These are phyloP conservation scores for Aphidius ervi DNA, from an alignment of 1,140 invertebrate genomes.

Conservation along the genomic window DNA sequence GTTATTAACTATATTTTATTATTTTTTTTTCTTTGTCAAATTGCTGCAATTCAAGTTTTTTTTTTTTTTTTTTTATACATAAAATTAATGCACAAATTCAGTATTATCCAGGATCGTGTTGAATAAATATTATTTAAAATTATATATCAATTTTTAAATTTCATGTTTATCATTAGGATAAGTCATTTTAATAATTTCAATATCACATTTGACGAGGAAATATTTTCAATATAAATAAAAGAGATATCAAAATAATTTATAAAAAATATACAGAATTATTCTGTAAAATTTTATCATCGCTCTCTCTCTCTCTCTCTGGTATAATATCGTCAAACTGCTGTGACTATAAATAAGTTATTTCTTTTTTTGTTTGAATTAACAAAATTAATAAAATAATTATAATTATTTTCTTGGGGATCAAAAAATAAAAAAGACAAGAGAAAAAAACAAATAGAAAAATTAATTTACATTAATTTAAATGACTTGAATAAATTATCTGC, in stretches of 20 bases:
- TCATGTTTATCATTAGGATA: neutral
- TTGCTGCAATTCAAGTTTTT: neutral
- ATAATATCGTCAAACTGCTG: constrained; percentile 31
- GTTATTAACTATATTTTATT: neutral
- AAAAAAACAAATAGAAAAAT: neutral
- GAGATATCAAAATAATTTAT: neutral
- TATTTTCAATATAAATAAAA: neutral
- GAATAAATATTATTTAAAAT: neutral
- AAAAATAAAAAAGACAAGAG: constrained; percentile 20
- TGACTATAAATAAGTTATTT: constrained; percentile 39
- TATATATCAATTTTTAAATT: neutral
- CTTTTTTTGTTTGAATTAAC: constrained; percentile 5
- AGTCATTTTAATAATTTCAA: neutral
- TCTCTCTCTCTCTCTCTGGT: constrained; percentile 14
- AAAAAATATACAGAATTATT: constrained; percentile 11
- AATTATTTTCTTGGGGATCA: constrained; percentile 39
- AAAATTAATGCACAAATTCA: constrained; percentile 26
- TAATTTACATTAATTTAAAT: too few relatives aligned
- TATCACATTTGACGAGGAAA: neutral
- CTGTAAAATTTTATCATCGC: constrained; percentile 13
- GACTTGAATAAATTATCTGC: neutral
- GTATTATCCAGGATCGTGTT: constrained; percentile 23
- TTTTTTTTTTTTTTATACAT: constrained; percentile 16
- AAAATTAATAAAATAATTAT: constrained; percentile 32
- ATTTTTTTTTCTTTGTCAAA: too few relatives aligned